Percentiles rank a stretch among this genome's conserved stretches.
Conservation (phyloP, 2,888 invertebrate species). For the Xestia rhomboidea region DNA sequence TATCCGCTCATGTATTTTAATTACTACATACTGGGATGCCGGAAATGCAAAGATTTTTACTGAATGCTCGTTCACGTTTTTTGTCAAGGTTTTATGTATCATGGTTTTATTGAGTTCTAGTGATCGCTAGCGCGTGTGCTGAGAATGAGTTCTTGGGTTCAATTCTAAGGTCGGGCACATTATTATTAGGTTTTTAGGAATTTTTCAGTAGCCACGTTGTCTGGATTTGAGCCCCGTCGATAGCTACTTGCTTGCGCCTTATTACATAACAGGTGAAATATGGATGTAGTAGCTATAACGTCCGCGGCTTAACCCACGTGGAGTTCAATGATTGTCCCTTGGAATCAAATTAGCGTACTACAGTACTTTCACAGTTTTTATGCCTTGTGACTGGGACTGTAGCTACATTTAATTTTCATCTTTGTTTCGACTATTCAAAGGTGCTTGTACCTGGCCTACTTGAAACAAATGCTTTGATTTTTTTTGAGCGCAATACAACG, state of each 20-base stretch:
- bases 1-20: constrained; percentile 26
- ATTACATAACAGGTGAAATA: too few relatives aligned
- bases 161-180: not conserved
- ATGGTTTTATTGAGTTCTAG: not conserved
- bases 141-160: not conserved
- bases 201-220: not conserved
- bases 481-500: too few relatives aligned
- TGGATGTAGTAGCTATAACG: too few relatives aligned
- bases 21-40: not conserved
- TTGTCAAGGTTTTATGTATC: not conserved
- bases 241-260: not conserved
- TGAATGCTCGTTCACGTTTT: not conserved
- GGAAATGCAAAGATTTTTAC: constrained; percentile 11
- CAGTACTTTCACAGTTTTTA: too few relatives aligned
- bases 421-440: too few relatives aligned
- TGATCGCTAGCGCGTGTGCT: not conserved
- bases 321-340: too few relatives aligned
- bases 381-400: too few relatives aligned
- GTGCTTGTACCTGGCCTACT: too few relatives aligned
- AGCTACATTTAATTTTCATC: too few relatives aligned
- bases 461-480: too few relatives aligned
- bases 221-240: not conserved
- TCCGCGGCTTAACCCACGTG: too few relatives aligned
- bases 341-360: too few relatives aligned
- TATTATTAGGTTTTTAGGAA: not conserved